These are phyloP conservation scores for Trematomus loennbergii DNA, from an alignment of 2,113 vertebrate genomes.

Conservation along the genomic window DNA sequence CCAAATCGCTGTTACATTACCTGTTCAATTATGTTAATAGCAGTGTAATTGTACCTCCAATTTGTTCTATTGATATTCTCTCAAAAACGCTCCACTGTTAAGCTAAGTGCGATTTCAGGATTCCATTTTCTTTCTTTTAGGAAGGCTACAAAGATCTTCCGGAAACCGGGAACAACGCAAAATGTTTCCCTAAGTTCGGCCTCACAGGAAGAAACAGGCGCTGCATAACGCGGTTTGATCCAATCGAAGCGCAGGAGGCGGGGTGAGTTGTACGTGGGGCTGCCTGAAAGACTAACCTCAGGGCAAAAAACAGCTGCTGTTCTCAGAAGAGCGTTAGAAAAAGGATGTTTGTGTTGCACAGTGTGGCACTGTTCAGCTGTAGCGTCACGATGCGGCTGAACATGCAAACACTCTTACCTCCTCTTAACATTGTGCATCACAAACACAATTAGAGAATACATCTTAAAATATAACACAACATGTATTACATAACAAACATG, in stretches of 20 bases:
- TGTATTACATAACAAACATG: too few species aligned
- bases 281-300: conserved; percentile 24
- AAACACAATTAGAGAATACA: too few species aligned
- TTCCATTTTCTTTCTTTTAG: conserved; percentile 84
- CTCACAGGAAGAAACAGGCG: conserved; percentile 36
- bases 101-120: conserved; percentile 71
- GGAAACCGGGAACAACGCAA: conserved; percentile 23
- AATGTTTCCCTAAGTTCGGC: neutral
- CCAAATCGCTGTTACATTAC: conserved; percentile 48
- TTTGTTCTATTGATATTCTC: conserved; percentile 36
- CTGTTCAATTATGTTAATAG: conserved; percentile 47
- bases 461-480: too few species aligned
- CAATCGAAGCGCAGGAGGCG: neutral
- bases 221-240: neutral
- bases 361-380: conserved; percentile 23
- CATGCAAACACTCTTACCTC: conserved; percentile 13
- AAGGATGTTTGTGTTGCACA: conserved; percentile 63
- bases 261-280: too few species aligned
- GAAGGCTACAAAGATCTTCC: conserved; percentile 70
- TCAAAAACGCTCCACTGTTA: conserved; percentile 40
- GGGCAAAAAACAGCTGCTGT: fast-evolving
- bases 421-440: too few species aligned
- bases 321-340: conserved; percentile 6
- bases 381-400: conserved; percentile 66
- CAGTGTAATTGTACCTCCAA: conserved; percentile 22